phyloP scores from a whole-genome alignment of 2,797 vertebrate species.

The Rhynchonycteris naso region DNA sequence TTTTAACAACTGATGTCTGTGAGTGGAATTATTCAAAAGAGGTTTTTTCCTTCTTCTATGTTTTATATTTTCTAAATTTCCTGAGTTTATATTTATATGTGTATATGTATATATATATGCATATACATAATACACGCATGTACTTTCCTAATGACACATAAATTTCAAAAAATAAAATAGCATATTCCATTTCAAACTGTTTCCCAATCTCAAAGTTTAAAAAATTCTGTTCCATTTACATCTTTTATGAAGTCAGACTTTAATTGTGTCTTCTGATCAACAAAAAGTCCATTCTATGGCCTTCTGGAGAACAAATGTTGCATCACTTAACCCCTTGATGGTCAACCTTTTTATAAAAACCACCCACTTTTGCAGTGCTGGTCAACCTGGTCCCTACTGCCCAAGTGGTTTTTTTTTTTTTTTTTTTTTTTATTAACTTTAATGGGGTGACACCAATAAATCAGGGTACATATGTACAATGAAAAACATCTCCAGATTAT shows the following conservation, averaged over 20 bases:
- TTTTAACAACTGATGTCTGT: not conserved
- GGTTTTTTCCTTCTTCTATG: not conserved
- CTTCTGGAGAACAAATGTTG: slow-evolving; percentile 75
- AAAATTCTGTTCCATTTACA: slow-evolving; percentile 35
- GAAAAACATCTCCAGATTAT: no score
- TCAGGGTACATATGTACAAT: no score
- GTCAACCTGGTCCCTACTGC: no score
- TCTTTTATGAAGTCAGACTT: slow-evolving; percentile 49
- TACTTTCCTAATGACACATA: slow-evolving; percentile 24
- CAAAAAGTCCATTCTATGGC: slow-evolving; percentile 55
- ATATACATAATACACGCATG: not conserved
- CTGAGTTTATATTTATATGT: not conserved
- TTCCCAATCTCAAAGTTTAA: slow-evolving; percentile 35
- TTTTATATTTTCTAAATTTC: slow-evolving; percentile 33
- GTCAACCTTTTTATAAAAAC: no score
- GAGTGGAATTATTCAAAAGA: not conserved
- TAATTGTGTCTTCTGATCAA: slow-evolving; percentile 18
- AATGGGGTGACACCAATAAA: no score
- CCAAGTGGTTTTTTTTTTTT: no score
- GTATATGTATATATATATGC: not conserved
- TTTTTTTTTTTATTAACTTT: no score
- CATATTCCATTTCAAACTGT: slow-evolving; percentile 2
- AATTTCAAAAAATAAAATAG: not conserved
- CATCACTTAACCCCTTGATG: slow-evolving; percentile 62
- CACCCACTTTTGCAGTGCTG: no score